These are phyloP conservation scores for Philereme vetulata DNA, from an alignment of 2,888 invertebrate species.

Conservation along the genomic window DNA sequence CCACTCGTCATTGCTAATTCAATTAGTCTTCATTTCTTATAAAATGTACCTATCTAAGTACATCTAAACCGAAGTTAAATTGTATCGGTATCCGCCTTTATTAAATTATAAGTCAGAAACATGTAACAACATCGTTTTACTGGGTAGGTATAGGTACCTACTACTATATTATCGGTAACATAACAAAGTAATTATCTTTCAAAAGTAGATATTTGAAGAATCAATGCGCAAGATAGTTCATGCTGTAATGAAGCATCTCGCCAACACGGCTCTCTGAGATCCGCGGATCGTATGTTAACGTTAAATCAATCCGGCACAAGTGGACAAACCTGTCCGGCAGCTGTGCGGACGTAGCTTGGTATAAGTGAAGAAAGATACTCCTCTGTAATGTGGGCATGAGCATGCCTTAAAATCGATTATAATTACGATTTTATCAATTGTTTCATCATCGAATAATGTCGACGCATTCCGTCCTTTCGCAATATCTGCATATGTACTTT, in stretches of 20 bases:
- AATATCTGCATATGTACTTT: conserved; percentile 4
- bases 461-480: conserved; percentile 5
- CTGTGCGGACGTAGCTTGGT: conserved; percentile 67
- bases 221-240: conserved; percentile 53
- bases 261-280: conserved; percentile 61
- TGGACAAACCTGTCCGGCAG: conserved; percentile 83
- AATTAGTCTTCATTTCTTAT: too few species aligned
- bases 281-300: conserved; percentile 72
- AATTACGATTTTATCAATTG: conserved; percentile 20
- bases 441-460: conserved; percentile 9
- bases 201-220: conserved; percentile 39
- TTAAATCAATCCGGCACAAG: conserved; percentile 81
- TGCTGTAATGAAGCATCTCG: conserved; percentile 69
- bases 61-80: too few species aligned
- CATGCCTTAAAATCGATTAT: conserved; percentile 17
- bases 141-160: conserved; percentile 1
- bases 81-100: too few species aligned
- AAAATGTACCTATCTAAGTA: too few species aligned
- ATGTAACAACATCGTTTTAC: conserved; percentile 1
- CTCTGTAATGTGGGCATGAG: conserved; percentile 15
- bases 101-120: background rate
- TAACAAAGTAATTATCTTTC: conserved; percentile 19
- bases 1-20: too few species aligned
- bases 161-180: conserved; percentile 6
- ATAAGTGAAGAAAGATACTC: conserved; percentile 60